Evolutionary conservation across 2,113 vertebrate species (phyloP).

Genomic region (Meleagris gallopavo): DNA sequence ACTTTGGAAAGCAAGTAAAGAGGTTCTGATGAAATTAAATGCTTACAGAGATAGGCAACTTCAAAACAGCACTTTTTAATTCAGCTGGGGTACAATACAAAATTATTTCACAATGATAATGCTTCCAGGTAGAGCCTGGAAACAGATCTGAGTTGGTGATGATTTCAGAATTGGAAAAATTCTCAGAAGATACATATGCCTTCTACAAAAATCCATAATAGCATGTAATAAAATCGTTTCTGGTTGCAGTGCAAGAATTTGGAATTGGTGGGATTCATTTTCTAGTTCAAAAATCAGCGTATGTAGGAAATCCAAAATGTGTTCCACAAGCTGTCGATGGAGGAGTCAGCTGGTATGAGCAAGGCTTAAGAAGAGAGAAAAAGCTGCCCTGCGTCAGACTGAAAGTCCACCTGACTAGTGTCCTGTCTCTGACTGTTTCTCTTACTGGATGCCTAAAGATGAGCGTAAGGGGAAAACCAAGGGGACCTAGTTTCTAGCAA

Average conservation of each 20-base stretch:
- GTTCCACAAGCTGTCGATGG: neutral
- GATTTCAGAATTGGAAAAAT: neutral
- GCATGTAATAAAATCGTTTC: neutral
- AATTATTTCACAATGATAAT: neutral
- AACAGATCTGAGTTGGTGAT: neutral
- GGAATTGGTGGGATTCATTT: neutral
- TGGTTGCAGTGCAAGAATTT: neutral
- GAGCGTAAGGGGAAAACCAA: neutral
- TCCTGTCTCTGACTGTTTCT: neutral
- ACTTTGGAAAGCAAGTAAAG: neutral
- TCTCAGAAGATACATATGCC: neutral
- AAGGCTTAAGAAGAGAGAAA: neutral
- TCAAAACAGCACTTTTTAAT: neutral
- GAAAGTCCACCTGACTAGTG: neutral
- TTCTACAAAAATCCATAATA: neutral
- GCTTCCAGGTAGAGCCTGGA: neutral
- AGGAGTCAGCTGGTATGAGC: neutral
- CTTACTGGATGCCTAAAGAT: neutral
- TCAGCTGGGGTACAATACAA: neutral
- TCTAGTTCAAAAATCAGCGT: neutral
- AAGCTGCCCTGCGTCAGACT: neutral
- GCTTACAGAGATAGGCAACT: neutral
- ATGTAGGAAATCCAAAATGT: neutral
- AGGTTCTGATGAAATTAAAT: neutral
- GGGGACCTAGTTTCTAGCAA: neutral